Percentiles rank a stretch among this genome's conserved stretches.
Evolutionary conservation across 2,113 vertebrate species (phyloP).

Genomic region (Prionailurus bengalensis): DNA sequence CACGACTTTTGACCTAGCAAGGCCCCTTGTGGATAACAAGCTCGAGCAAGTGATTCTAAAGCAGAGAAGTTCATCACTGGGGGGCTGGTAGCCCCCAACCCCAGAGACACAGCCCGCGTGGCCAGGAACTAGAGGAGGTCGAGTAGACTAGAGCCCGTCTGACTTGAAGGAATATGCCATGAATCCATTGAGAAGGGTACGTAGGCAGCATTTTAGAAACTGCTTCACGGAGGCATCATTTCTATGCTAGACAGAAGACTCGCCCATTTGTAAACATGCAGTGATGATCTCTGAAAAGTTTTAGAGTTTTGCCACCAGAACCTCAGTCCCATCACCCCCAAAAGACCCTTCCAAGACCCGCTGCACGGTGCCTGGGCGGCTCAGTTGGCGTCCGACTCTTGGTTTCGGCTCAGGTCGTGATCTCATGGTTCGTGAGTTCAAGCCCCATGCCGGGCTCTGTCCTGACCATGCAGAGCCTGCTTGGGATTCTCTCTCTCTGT

Average conservation of each 20-base stretch:
- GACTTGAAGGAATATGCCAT: not conserved
- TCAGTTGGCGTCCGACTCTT: too few species aligned
- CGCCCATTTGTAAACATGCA: not conserved
- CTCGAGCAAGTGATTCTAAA: not conserved
- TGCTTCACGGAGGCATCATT: not conserved
- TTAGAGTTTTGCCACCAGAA: not conserved
- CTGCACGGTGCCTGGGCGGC: too few species aligned
- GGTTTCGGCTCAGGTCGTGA: too few species aligned
- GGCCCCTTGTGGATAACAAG: not conserved
- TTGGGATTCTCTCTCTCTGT: too few species aligned
- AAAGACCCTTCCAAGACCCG: not conserved
- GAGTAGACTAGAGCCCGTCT: not conserved
- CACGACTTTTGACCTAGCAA: not conserved
- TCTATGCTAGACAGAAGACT: not conserved
- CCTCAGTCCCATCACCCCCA: not conserved
- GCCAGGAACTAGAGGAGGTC: not conserved
- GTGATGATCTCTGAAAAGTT: not conserved
- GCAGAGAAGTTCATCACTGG: not conserved
- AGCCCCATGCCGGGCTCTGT: too few species aligned
- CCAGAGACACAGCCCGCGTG: not conserved
- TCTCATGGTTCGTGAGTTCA: too few species aligned
- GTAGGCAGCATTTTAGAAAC: not conserved
- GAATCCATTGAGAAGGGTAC: not conserved
- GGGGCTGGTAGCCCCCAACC: not conserved
- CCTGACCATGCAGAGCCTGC: too few species aligned